Evolutionary conservation across 1,140 invertebrate species (phyloP), one percentile per base, ranked within the genome.

Genomic region (Rhysida immarginata): DNA sequence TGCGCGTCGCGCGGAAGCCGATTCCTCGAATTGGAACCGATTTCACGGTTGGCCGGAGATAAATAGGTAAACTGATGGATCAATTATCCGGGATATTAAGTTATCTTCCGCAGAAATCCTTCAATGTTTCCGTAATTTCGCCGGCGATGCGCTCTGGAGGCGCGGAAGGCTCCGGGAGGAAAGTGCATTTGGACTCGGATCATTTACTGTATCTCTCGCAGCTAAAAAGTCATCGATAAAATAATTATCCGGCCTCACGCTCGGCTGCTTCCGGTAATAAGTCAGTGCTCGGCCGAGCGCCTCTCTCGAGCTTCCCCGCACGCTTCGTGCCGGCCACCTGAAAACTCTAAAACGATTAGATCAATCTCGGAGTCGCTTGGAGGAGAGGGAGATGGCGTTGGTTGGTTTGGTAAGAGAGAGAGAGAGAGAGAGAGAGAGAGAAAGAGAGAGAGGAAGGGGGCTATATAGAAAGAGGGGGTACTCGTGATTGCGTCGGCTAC

Each of bases 41-140:
- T 56, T 56, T 56, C 55, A 56, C 55, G 55, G 45, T 11, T 29
- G 55, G 55, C 23, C 46, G 26, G 55, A 56, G 55, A 56, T 56
- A 56, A 56, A 56, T 56, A 56, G 45, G 55, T 56, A 49, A 56
- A 56, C 55, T 56, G 55, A 51, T 56, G 50, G 55, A 56, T 56
- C 55, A 56, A 56, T 56, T 56, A 56, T 52, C 35, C 55, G 45
- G 45, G 55, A 56, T 56, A 56, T 56, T 56, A 56, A 56, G 45
- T 56, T 56, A 56, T 56, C 55, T 48, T 23, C 8, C 27, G 2
- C 23, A 2, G 45, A 52, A 49, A 55, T 48, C 49, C 43, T 50
- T 48, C 54, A 55, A 50, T 46, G 42, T 55, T 55, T 46, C 42
- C 24, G 24, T 46, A 55, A 49, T 55, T 55, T 55, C 29, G 27